Evolutionary conservation across 2,113 vertebrate species (phyloP).

Genomic region (Elephantulus edwardii): DNA sequence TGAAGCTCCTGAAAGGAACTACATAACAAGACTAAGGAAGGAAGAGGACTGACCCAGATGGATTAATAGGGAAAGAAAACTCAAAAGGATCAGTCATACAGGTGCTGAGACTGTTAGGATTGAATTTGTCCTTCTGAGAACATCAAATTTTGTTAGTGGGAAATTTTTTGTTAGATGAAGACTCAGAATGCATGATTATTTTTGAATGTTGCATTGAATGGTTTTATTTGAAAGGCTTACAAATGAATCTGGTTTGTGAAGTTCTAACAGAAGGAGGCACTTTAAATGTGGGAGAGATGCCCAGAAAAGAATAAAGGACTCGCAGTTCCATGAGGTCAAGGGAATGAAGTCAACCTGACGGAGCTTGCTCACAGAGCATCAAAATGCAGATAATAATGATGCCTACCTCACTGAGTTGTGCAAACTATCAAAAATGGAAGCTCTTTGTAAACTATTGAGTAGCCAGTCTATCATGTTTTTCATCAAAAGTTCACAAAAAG

Average conservation of each 20-base stretch:
- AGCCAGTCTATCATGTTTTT: not conserved
- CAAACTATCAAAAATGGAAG: conserved; percentile 14
- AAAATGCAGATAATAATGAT: not conserved
- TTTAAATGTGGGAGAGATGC: not conserved
- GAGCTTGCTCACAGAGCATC: not conserved
- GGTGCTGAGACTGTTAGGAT: not conserved
- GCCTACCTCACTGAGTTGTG: not conserved
- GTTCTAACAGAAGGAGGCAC: not conserved
- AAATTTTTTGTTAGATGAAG: not conserved
- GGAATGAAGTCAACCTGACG: not conserved
- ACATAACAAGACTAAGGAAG: not conserved
- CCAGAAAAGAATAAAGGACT: not conserved
- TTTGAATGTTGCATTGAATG: not conserved
- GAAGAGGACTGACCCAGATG: not conserved
- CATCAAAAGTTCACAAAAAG: not conserved
- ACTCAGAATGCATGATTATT: not conserved
- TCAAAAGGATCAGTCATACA: not conserved
- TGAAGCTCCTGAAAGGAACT: not conserved
- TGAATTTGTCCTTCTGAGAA: not conserved
- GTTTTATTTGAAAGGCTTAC: conserved; percentile 21
- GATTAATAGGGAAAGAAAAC: not conserved
- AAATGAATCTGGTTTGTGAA: not conserved
- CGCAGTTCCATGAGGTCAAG: not conserved
- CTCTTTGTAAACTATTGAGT: not conserved
- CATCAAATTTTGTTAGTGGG: not conserved